phyloP scores from a whole-genome alignment of 2,888 invertebrate species.

The Entomobrya proxima region DNA sequence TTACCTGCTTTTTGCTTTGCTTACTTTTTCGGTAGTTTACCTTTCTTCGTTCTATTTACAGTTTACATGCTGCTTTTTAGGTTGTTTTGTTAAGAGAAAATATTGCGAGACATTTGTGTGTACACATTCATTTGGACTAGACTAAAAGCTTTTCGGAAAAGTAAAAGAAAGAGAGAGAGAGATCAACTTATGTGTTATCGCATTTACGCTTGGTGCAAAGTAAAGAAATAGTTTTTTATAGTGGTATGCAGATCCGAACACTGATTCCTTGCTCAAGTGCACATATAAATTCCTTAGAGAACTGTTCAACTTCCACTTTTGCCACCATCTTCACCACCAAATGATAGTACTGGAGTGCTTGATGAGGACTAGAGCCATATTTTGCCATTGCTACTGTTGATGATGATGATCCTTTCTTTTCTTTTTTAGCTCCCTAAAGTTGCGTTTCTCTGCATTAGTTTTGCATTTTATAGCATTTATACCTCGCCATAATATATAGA shows the following conservation, averaged over 20 bases:
- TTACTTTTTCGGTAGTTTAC: conserved; percentile 31
- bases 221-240: background rate
- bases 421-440: no score
- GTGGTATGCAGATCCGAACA: background rate
- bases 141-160: no score
- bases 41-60: conserved; percentile 16
- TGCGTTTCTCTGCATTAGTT: no score
- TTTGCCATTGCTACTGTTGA: background rate
- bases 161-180: background rate
- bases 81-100: no score
- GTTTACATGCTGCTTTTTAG: no score
- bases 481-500: no score
- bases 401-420: conserved; percentile 29
- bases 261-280: background rate
- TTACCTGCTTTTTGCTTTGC: background rate
- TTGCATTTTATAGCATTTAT: no score
- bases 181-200: background rate
- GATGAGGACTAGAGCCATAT: background rate
- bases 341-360: background rate
- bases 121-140: no score
- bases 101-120: no score
- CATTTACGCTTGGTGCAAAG: background rate
- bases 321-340: conserved; percentile 17
- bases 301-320: background rate
- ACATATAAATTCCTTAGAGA: no score